Conservation (phyloP, 2,888 invertebrate genomes). For the Acleris laterana region DNA sequence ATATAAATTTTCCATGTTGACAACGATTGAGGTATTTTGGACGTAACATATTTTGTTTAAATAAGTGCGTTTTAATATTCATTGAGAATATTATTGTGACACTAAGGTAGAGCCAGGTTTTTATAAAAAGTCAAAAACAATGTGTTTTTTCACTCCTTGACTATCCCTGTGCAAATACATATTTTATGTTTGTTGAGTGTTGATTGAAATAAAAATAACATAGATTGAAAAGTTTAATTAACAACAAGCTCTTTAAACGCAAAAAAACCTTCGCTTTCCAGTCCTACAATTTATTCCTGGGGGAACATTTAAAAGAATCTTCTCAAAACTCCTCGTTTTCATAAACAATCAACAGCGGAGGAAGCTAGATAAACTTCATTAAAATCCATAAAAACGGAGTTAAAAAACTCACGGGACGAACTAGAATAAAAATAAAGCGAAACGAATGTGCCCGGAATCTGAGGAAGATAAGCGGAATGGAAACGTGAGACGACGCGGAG, state of each 20-base stretch:
- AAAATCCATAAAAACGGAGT: constrained; percentile 40
- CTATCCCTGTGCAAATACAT: no score
- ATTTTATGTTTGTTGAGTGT: no score
- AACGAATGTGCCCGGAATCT: constrained; percentile 57
- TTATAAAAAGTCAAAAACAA: no score
- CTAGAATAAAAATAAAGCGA: constrained; percentile 56
- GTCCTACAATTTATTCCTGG: constrained; percentile 10
- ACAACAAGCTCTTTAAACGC: no score
- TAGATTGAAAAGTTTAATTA: background rate
- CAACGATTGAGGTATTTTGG: no score
- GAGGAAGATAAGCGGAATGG: constrained; percentile 60
- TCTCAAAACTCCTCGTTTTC: constrained; percentile 28
- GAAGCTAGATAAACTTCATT: constrained; percentile 38
- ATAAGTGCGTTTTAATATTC: no score
- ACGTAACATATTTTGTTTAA: no score
- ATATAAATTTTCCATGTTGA: background rate
- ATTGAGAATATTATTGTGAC: no score
- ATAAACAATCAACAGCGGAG: constrained; percentile 34
- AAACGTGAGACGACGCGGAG: constrained; percentile 49
- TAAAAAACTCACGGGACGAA: constrained; percentile 49
- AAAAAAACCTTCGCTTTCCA: background rate
- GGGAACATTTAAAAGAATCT: constrained; percentile 24
- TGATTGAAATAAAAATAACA: no score
- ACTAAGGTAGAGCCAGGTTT: no score
- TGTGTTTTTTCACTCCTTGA: no score